Percentiles rank a stretch among this genome's conserved stretches.
Conservation (phyloP, 2,888 invertebrate genomes). For the Xanthia icteritia region DNA sequence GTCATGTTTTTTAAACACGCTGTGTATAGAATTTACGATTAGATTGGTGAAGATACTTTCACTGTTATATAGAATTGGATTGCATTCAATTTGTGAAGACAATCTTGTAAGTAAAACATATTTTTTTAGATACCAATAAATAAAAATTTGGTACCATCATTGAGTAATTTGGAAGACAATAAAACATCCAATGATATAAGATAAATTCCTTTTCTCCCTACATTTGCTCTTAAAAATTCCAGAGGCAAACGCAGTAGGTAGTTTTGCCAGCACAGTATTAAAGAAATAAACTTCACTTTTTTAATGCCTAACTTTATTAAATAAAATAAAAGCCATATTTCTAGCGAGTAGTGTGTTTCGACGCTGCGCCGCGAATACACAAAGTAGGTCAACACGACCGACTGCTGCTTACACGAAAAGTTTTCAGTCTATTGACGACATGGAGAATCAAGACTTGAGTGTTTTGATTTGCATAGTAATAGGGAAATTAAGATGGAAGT, state of each 20-base stretch:
- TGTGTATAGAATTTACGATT: conserved; percentile 30
- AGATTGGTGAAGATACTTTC: conserved; percentile 7
- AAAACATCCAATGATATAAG: not conserved
- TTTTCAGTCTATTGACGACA: conserved; percentile 60
- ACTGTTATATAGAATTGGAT: conserved; percentile 10
- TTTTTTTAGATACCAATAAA: not conserved
- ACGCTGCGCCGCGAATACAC: conserved; percentile 33
- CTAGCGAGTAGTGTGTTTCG: conserved; percentile 53
- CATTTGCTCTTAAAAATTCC: conserved; percentile 19
- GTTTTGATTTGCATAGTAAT: conserved; percentile 58
- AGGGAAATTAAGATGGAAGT: conserved; percentile 25
- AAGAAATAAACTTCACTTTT: conserved; percentile 47
- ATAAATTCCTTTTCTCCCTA: not conserved
- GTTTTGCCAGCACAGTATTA: not conserved
- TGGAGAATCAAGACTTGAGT: conserved; percentile 47
- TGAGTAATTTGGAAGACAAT: not conserved
- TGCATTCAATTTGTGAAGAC: conserved; percentile 21
- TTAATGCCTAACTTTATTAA: conserved; percentile 51
- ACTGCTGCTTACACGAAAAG: conserved; percentile 58
- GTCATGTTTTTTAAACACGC: conserved; percentile 51
- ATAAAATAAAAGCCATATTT: conserved; percentile 54
- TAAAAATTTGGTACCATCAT: not conserved
- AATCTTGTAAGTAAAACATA: not conserved
- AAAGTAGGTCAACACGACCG: conserved; percentile 60
- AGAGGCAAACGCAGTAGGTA: not conserved